Evolutionary conservation across 1,140 invertebrate genomes (phyloP).

Genomic region (Trichonephila inaurata): DNA sequence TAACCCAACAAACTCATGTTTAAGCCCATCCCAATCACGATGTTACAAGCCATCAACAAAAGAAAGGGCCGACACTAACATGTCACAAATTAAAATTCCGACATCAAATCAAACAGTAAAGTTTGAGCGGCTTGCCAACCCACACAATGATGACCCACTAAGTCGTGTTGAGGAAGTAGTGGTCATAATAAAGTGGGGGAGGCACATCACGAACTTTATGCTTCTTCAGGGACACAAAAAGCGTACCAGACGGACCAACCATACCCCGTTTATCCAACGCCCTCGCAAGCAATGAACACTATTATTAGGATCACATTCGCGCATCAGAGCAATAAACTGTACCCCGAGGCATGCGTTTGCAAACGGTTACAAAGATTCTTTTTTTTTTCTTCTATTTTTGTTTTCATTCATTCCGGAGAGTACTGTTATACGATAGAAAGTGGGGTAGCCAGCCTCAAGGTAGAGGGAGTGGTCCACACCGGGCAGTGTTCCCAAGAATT

Average conservation of each 20-base stretch:
- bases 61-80: background rate
- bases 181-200: slow-evolving; percentile 54
- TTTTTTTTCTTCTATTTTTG: slow-evolving; percentile 4
- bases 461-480: background rate
- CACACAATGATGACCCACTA: slow-evolving; percentile 51
- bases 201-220: slow-evolving; percentile 46
- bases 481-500: slow-evolving; percentile 3
- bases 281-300: slow-evolving; percentile 45
- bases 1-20: background rate
- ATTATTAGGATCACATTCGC: slow-evolving; percentile 58
- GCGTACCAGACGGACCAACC: slow-evolving; percentile 35
- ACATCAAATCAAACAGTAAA: slow-evolving; percentile 1
- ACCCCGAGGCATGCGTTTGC: background rate
- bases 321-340: background rate
- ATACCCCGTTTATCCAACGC: slow-evolving; percentile 33
- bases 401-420: slow-evolving; percentile 19
- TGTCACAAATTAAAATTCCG: background rate
- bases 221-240: slow-evolving; percentile 16
- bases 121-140: background rate
- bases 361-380: slow-evolving; percentile 35
- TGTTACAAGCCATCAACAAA: background rate
- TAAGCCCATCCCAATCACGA: background rate
- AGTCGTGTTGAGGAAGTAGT: slow-evolving; percentile 24
- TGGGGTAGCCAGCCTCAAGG: slow-evolving; percentile 34
- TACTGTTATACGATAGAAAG: slow-evolving; percentile 42